Percentiles rank a stretch among this genome's conserved stretches.
Conservation (phyloP, 92 coral and sea anemone species). For the Bergia puertoricense region DNA sequence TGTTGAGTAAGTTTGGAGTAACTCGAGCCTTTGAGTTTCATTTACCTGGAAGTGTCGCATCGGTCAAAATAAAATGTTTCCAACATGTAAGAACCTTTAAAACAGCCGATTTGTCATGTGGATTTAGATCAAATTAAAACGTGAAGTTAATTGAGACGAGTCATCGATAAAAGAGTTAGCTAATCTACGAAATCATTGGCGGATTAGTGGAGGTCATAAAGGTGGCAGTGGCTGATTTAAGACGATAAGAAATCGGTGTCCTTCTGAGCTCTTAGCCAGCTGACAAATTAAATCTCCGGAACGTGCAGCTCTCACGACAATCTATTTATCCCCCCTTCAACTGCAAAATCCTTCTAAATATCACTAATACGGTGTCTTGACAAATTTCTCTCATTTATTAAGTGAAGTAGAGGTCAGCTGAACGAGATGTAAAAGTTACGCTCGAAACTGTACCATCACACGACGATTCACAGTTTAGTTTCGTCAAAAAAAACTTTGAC, state of each 20-base stretch:
- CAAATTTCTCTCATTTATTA: conserved; percentile 14
- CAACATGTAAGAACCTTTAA: not conserved
- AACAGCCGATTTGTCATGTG: conserved; percentile 24
- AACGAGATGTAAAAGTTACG: not conserved
- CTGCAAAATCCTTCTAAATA: not conserved
- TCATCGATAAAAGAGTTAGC: not conserved
- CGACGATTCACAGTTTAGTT: not conserved
- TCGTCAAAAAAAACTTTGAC: conserved; percentile 3
- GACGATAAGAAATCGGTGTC: not conserved
- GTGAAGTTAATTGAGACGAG: not conserved
- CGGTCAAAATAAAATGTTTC: conserved; percentile 21
- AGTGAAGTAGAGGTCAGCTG: not conserved
- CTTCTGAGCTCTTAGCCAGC: not conserved
- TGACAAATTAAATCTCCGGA: not conserved
- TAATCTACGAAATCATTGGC: conserved; percentile 16
- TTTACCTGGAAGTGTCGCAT: not conserved
- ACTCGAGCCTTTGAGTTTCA: not conserved
- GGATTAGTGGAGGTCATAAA: not conserved
- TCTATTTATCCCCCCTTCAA: conserved; percentile 2
- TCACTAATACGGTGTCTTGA: conserved; percentile 7
- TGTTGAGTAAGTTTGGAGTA: too few relatives aligned
- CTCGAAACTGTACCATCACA: not conserved
- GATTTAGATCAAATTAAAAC: conserved; percentile 7
- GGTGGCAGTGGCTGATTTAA: not conserved
- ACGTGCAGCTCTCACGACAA: conserved; percentile 10